A percentile compares a stretch with the other conserved stretches of the same genome.
Conservation (phyloP, 1,140 invertebrate genomes). For the Leptopilina boulardi region DNA sequence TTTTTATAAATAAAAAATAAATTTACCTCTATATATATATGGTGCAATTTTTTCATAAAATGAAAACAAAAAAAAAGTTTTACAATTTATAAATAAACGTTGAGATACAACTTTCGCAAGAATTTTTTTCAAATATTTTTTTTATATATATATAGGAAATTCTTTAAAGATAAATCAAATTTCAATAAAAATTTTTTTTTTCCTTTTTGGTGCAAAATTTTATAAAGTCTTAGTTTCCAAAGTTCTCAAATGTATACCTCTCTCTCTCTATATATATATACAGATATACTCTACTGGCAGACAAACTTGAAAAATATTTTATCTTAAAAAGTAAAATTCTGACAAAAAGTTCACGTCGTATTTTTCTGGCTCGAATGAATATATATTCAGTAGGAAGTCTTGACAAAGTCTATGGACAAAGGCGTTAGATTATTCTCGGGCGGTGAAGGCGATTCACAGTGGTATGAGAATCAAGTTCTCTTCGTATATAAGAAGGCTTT, state of each 20-base stretch:
- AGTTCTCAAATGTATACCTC: background rate
- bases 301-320: conserved; percentile 18
- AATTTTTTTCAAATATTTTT: no score
- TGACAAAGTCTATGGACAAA: conserved; percentile 18
- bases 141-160: no score
- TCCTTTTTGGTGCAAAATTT: background rate
- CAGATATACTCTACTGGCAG: background rate
- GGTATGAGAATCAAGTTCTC: background rate
- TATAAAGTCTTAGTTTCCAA: background rate
- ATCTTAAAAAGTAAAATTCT: background rate
- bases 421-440: conserved; percentile 4
- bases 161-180: no score
- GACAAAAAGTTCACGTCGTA: background rate
- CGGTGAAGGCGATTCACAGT: background rate
- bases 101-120: no score
- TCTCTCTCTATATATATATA: no score
- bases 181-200: no score
- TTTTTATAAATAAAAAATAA: no score
- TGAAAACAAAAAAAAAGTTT: no score
- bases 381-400: conserved; percentile 14
- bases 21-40: no score
- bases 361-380: conserved; percentile 17
- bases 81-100: no score
- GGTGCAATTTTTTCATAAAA: no score
- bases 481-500: conserved; percentile 10